Conservation (phyloP, 2,888 invertebrate genomes). For the Drosophila fulvimacula region DNA sequence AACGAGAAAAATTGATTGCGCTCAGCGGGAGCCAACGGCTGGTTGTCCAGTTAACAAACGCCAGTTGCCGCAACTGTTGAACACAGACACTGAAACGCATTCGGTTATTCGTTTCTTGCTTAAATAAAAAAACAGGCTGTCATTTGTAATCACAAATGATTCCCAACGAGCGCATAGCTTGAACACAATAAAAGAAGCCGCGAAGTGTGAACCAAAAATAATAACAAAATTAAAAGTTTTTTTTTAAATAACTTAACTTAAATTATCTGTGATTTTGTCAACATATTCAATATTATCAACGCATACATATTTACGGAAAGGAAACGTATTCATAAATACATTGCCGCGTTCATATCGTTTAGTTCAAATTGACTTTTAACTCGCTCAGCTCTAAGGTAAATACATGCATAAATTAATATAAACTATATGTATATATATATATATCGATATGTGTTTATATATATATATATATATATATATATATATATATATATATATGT, state of each 20-base stretch:
- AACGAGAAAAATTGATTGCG: conserved; percentile 70
- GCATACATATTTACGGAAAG: conserved; percentile 30
- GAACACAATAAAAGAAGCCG: conserved; percentile 30
- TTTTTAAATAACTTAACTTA: conserved; percentile 52
- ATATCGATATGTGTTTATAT: too few relatives aligned
- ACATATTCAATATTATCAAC: conserved; percentile 63
- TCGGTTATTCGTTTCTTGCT: conserved; percentile 1
- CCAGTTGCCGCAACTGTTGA: conserved; percentile 46
- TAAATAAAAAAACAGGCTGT: conserved; percentile 48
- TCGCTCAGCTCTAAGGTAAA: conserved; percentile 59
- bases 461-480: background rate
- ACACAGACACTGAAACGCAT: conserved; percentile 22
- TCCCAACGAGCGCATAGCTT: conserved; percentile 27
- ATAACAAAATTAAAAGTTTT: conserved; percentile 35
- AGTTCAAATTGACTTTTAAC: conserved; percentile 46
- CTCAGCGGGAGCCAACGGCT: conserved; percentile 51
- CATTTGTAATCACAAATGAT: conserved; percentile 69
- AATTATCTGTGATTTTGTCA: conserved; percentile 78
- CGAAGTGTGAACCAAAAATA: conserved; percentile 30
- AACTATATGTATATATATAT: conserved; percentile 8
- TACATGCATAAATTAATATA: conserved; percentile 23
- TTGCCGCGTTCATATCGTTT: conserved; percentile 36
- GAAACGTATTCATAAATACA: conserved; percentile 16
- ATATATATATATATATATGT: conserved; percentile 8
- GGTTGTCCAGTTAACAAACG: conserved; percentile 52